Conservation (phyloP, 2,797 vertebrate genomes). For the Sebastes umbrosus region DNA sequence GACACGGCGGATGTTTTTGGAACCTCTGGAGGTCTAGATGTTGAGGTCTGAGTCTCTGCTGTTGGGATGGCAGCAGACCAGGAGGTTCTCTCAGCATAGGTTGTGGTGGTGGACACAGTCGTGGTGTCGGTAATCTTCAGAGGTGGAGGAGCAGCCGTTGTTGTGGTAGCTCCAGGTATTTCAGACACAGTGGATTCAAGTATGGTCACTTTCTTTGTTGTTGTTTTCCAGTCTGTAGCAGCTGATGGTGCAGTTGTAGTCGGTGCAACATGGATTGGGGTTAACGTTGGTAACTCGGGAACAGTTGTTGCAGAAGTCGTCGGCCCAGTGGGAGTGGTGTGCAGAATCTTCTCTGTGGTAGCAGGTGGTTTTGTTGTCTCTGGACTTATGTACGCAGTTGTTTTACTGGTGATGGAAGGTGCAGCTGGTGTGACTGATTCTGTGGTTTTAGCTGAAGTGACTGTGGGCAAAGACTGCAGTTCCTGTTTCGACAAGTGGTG, state of each 20-base stretch:
- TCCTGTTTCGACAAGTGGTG: conserved; percentile 46
- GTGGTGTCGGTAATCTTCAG: conserved; percentile 55
- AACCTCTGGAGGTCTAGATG: conserved; percentile 29
- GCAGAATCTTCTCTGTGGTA: conserved; percentile 54
- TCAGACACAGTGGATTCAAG: conserved; percentile 50
- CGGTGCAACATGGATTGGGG: conserved; percentile 2
- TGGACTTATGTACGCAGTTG: conserved; percentile 41
- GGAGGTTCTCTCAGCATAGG: conserved; percentile 56
- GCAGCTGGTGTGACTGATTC: conserved; percentile 51
- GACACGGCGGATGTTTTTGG: conserved; percentile 36
- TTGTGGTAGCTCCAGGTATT: conserved; percentile 36
- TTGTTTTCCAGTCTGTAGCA: conserved; percentile 45
- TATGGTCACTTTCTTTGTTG: conserved; percentile 61
- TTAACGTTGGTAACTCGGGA: conserved; percentile 37
- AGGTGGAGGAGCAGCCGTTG: conserved; percentile 39
- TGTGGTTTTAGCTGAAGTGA: conserved; percentile 55
- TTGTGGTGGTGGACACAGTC: conserved; percentile 32
- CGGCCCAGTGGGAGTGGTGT: conserved; percentile 22
- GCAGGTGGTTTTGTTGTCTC: conserved; percentile 35
- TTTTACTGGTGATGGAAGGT: conserved; percentile 49
- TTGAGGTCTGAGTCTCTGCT: conserved; percentile 46
- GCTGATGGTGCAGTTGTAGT: conserved; percentile 31
- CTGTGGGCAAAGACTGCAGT: conserved; percentile 37
- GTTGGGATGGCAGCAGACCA: conserved; percentile 56
- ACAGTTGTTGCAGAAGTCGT: conserved; percentile 41